A percentile compares a stretch with the other conserved stretches of the same genome.
phyloP scores from a whole-genome alignment of 2,888 invertebrate species.

The Cecidostiba fungosa region DNA sequence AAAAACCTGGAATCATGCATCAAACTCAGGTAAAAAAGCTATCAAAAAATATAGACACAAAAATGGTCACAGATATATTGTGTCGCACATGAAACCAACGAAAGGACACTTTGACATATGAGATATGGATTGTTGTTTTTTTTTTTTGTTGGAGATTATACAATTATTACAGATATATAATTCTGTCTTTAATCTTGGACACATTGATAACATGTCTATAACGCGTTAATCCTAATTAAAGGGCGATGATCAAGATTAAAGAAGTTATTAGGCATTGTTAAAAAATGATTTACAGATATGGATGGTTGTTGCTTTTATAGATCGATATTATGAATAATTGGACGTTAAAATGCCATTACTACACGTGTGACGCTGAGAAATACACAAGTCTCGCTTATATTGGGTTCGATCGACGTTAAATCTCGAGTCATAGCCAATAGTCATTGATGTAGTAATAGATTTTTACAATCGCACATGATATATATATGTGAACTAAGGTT shows the following conservation, averaged over 20 bases:
- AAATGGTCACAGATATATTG: conserved; percentile 59
- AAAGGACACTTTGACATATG: conserved; percentile 50
- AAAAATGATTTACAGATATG: conserved; percentile 59
- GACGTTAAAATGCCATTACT: conserved; percentile 54
- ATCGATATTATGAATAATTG: conserved; percentile 51
- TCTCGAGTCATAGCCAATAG: neutral
- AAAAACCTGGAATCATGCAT: conserved; percentile 79
- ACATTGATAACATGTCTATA: conserved; percentile 48
- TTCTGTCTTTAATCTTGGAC: conserved; percentile 59
- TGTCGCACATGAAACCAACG: conserved; percentile 54
- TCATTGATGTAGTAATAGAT: conserved; percentile 29
- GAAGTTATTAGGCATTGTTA: conserved; percentile 63
- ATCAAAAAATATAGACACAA: conserved; percentile 58
- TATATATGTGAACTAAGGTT: conserved; percentile 73
- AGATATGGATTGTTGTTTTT: conserved; percentile 13
- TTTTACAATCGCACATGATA: conserved; percentile 55
- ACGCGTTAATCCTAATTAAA: conserved; percentile 50
- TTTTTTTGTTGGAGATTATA: conserved; percentile 25
- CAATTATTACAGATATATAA: conserved; percentile 9
- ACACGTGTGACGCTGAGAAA: conserved; percentile 4
- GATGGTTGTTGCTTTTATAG: conserved; percentile 49
- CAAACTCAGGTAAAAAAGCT: conserved; percentile 71
- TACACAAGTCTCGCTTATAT: neutral
- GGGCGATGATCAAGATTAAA: conserved; percentile 62
- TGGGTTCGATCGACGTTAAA: neutral